phyloP scores from a whole-genome alignment of 1,140 invertebrate genomes.

The Trichomalopsis sarcophagae region DNA sequence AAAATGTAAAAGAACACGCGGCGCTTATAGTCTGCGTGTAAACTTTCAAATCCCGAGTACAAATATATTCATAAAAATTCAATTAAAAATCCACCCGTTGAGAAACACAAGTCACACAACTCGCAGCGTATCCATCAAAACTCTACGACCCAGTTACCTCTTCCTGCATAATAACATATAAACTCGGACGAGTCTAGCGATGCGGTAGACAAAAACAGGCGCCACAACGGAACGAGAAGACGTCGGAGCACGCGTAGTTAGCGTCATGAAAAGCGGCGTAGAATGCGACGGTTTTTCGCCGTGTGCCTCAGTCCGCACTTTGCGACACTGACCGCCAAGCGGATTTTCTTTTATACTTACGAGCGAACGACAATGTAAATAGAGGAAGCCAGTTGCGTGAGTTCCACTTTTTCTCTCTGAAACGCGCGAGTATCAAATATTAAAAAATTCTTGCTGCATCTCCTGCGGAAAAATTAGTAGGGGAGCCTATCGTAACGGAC shows the following conservation, averaged over 20 bases:
- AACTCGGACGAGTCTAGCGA: background rate
- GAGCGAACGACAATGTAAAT: background rate
- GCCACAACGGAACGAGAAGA: background rate
- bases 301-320: background rate
- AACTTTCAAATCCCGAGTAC: too few species aligned
- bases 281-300: background rate
- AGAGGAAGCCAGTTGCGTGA: background rate
- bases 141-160: too few species aligned
- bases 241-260: background rate
- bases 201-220: background rate
- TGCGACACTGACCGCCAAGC: slow-evolving; percentile 25
- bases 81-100: too few species aligned
- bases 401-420: background rate
- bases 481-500: too few species aligned
- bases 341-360: background rate
- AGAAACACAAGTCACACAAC: too few species aligned
- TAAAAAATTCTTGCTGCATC: too few species aligned
- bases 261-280: background rate
- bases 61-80: too few species aligned
- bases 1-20: too few species aligned
- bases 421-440: background rate
- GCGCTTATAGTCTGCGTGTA: too few species aligned
- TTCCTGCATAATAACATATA: too few species aligned
- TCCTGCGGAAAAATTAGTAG: too few species aligned
- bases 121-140: too few species aligned